phyloP scores from a whole-genome alignment of 1,140 invertebrate species.

The Atopsyche davidsoni region DNA sequence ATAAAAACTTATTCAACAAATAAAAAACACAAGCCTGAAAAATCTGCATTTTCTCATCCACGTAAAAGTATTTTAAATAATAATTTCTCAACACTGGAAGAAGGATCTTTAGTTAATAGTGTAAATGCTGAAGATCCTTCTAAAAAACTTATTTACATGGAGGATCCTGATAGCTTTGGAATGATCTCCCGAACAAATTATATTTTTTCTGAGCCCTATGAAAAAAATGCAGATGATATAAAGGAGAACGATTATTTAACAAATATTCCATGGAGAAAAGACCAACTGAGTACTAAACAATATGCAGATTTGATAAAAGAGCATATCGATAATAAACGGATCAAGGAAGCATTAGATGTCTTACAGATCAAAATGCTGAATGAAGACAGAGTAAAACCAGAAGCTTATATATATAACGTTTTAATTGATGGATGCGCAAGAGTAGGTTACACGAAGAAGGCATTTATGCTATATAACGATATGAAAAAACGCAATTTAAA shows the following conservation, averaged over 20 bases:
- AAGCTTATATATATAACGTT: constrained; percentile 71
- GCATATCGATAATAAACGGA: constrained; percentile 53
- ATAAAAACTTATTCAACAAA: too few relatives aligned
- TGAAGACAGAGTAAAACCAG: constrained; percentile 70
- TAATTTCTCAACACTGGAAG: too few relatives aligned
- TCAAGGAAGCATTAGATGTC: constrained; percentile 68
- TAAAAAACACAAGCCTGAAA: too few relatives aligned
- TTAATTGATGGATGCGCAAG: constrained; percentile 73
- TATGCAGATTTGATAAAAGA: constrained; percentile 66
- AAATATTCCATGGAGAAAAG: constrained; percentile 39
- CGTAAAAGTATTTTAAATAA: too few relatives aligned
- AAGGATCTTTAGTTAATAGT: too few relatives aligned
- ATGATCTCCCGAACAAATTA: constrained; percentile 29
- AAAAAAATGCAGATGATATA: constrained; percentile 47
- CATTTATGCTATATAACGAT: constrained; percentile 73
- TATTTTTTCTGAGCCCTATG: constrained; percentile 28
- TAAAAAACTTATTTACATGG: not conserved
- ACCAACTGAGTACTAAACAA: constrained; percentile 51
- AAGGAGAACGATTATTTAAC: constrained; percentile 50
- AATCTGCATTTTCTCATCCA: too few relatives aligned
- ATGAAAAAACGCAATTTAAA: constrained; percentile 70
- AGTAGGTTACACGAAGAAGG: constrained; percentile 76
- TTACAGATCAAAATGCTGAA: constrained; percentile 67
- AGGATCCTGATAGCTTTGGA: constrained; percentile 51
- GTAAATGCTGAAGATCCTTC: too few relatives aligned